Conservation (phyloP, 2,797 vertebrate species). For the Peromyscus aztecus region DNA sequence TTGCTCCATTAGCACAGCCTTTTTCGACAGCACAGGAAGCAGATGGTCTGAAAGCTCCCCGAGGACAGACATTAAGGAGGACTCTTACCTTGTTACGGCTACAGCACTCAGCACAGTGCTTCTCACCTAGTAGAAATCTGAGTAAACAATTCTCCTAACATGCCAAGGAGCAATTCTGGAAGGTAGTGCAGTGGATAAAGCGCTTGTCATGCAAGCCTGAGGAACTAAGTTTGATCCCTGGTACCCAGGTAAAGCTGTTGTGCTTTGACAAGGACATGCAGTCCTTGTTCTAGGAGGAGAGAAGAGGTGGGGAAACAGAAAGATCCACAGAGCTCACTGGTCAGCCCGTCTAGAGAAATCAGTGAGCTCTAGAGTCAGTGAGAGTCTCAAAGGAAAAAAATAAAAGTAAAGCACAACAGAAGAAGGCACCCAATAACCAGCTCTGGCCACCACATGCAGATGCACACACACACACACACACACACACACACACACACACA, state of each 20-base stretch:
- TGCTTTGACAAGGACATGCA: not conserved
- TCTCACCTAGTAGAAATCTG: not conserved
- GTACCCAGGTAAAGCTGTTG: not conserved
- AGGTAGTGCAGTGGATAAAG: accelerated
- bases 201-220: no score
- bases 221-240: not conserved
- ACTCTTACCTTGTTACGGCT: not conserved
- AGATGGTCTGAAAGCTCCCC: not conserved
- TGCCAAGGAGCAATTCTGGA: not conserved
- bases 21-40: not conserved
- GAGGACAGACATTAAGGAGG: not conserved
- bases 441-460: not conserved
- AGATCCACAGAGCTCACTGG: not conserved
- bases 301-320: not conserved
- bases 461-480: no score
- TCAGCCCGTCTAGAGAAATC: not conserved
- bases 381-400: not conserved
- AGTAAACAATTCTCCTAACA: constrained; percentile 23
- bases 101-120: not conserved
- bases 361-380: not conserved
- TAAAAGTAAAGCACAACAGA: not conserved
- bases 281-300: no score
- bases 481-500: no score
- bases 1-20: not conserved
- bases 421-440: not conserved